phyloP scores from a whole-genome alignment of 2,797 vertebrate species.

The Fundulus diaphanus region DNA sequence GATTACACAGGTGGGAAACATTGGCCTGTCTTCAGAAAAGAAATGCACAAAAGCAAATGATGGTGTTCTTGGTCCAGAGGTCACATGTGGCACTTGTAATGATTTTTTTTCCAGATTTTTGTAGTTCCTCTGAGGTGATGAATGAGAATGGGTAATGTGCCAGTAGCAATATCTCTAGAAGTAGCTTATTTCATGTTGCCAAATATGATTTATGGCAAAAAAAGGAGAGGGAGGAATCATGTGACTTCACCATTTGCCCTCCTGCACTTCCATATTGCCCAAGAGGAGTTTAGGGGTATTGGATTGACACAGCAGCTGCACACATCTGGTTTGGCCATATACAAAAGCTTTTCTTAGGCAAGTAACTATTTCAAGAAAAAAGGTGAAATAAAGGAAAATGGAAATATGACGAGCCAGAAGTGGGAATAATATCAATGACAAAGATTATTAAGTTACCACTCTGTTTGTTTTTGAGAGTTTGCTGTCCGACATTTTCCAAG shows the following conservation, averaged over 20 bases:
- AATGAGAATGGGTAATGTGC: slow-evolving; percentile 80
- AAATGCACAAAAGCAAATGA: slow-evolving; percentile 65
- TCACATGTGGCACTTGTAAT: slow-evolving; percentile 56
- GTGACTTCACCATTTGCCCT: slow-evolving; percentile 82
- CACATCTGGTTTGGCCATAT: slow-evolving; percentile 75
- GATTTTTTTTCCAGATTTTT: slow-evolving; percentile 55
- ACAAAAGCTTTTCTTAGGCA: slow-evolving; percentile 39
- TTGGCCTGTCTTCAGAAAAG: slow-evolving; percentile 45
- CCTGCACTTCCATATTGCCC: slow-evolving; percentile 74
- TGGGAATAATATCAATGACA: slow-evolving; percentile 35
- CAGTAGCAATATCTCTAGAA: slow-evolving; percentile 80
- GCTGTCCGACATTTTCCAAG: slow-evolving; percentile 22
- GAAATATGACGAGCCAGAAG: slow-evolving; percentile 56
- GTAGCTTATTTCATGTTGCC: slow-evolving; percentile 84
- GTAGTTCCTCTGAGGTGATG: slow-evolving; percentile 79
- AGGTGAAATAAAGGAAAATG: slow-evolving; percentile 53
- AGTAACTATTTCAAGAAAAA: slow-evolving; percentile 51
- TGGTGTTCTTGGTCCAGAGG: slow-evolving; percentile 56
- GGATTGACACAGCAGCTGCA: slow-evolving; percentile 76
- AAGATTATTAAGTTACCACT: slow-evolving; percentile 12
- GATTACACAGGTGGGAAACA: slow-evolving; percentile 61
- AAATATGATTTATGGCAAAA: slow-evolving; percentile 83
- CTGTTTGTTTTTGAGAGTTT: slow-evolving; percentile 25
- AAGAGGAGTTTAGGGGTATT: slow-evolving; percentile 69
- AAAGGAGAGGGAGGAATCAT: slow-evolving; percentile 67